Base-by-base conservation (phyloP, 2,113 vertebrate species). In the Colinus virginianus region DNA sequence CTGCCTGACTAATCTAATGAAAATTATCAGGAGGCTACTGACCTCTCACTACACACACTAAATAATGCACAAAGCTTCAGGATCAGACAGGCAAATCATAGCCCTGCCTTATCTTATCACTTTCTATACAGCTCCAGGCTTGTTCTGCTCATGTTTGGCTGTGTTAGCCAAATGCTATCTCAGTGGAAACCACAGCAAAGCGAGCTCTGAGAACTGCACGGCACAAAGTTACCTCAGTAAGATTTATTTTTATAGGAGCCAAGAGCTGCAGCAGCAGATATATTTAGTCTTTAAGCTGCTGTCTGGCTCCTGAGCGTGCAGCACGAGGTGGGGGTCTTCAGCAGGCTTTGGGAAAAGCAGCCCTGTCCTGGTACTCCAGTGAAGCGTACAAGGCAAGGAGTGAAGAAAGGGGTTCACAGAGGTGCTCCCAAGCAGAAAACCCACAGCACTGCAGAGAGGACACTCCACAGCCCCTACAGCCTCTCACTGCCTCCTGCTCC, bases 1-100 rank as follows among this genome's bases (percentile, higher is more conserved):
- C 95, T 96, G 85, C 88, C 74, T 40, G 22, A 80, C 93, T 96
- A 95, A 96, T 96, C 95, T 96, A 96, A 92, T 95, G 94, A 94
- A 95, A 95, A 96, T 96, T 91, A 96, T 96, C 95, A 94, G 74
- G 80, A 95, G 94, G 74, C 85, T 86, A 81, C 87, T 96, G 96
- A 96, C 96, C 96, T 97, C 94, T 49, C 28, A 28, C 85, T 90
- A 84, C 89, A 94, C 63, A 64, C 45, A 78, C 93, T 96, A 94
- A 96, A 96, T 96, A 95, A 96, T 87, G 83, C 94, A 94, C 87
- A 91, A 95, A 93, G 90, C 94, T 79, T 93, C 85, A 76, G 92
- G 79, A 96, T 95, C 93, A 95, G 95, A 94, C 84, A 93, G 95
- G 78, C 92, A 90, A 95, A 95, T 93, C 95, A 90, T 88, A 96